Percentiles rank a stretch among this genome's conserved stretches.
phyloP scores from a whole-genome alignment of 2,888 invertebrate genomes.

The Pseudococcus viburni region DNA sequence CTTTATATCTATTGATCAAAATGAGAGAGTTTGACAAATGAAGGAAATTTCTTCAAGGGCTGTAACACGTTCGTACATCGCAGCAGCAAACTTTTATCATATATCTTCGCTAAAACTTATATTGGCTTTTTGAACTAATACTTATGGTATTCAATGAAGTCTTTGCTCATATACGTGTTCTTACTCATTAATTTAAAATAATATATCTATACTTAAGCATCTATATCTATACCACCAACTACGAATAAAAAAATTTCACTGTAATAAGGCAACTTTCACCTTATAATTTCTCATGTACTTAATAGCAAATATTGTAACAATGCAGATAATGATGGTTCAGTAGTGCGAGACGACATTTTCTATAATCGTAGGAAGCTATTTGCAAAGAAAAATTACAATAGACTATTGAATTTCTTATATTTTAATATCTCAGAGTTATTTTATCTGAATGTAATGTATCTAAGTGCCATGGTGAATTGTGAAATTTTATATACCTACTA shows the following conservation, averaged over 20 bases:
- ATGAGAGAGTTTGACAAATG: slow-evolving; percentile 53
- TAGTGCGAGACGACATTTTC: slow-evolving; percentile 13
- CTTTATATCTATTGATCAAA: slow-evolving; percentile 47
- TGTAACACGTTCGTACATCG: background rate
- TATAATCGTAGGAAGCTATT: background rate
- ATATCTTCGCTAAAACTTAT: background rate
- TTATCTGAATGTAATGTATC: background rate
- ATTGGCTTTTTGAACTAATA: background rate
- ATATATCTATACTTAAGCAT: no score
- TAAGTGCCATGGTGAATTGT: background rate
- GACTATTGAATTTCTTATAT: background rate
- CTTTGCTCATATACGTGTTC: no score
- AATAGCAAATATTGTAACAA: background rate
- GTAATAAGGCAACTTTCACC: background rate
- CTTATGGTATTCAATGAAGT: no score
- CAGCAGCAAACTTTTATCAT: background rate
- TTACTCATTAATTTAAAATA: no score
- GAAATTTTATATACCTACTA: background rate
- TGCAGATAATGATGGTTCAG: background rate
- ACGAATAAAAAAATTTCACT: background rate
- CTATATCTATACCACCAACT: no score
- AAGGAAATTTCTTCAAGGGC: slow-evolving; percentile 41
- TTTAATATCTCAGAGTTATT: background rate
- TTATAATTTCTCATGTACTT: slow-evolving; percentile 1
- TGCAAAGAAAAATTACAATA: background rate